Evolutionary conservation across 2,888 invertebrate species (phyloP).

Genomic region (Cataglyphis altisquamis): DNA sequence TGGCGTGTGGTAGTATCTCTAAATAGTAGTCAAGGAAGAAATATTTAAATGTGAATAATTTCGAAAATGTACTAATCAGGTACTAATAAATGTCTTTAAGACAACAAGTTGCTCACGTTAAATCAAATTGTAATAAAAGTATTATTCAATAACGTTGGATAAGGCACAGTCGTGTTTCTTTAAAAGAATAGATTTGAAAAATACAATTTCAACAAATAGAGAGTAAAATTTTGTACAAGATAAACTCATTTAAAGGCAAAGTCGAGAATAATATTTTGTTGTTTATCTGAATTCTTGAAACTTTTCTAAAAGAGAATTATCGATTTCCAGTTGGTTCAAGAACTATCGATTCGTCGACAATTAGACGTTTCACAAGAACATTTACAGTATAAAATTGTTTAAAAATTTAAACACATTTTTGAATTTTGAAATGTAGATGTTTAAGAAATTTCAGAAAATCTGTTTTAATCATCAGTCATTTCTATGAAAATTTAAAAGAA

Average conservation of each 20-base stretch:
- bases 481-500: no score
- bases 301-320: neutral
- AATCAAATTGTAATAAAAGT: neutral
- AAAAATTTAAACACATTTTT: no score
- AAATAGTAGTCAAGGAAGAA: slow-evolving; percentile 4
- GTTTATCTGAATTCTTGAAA: neutral
- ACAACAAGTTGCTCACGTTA: neutral
- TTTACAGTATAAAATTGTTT: no score
- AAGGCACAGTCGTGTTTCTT: neutral
- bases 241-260: neutral
- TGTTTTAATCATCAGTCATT: no score
- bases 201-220: neutral
- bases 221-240: neutral
- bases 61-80: neutral
- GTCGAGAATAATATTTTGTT: neutral
- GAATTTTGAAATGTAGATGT: no score
- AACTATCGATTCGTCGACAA: neutral
- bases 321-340: neutral
- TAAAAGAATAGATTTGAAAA: neutral
- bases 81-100: neutral
- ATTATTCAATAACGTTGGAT: neutral
- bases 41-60: neutral
- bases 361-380: neutral
- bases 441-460: no score
- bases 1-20: slow-evolving; percentile 48